A percentile compares a stretch with the other conserved stretches of the same genome.
phyloP scores from a whole-genome alignment of 2,888 invertebrate genomes.

The Drosophila kokeensis region DNA sequence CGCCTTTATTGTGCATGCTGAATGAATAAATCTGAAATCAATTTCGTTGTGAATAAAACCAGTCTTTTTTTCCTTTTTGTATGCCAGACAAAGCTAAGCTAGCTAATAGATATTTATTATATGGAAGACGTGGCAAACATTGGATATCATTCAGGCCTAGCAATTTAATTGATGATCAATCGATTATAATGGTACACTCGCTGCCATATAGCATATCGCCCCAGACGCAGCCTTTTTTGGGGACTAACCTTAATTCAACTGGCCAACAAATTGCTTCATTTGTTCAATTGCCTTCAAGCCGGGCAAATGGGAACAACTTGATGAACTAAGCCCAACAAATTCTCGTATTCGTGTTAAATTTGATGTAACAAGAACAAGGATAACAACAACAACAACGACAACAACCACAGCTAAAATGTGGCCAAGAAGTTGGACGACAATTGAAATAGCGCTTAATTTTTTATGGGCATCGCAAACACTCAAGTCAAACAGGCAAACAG shows the following conservation, averaged over 20 bases:
- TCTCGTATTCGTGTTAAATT: conserved; percentile 63
- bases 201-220: background rate
- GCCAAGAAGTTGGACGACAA: conserved; percentile 57
- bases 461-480: conserved; percentile 78
- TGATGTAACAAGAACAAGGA: conserved; percentile 51
- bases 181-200: background rate
- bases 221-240: background rate
- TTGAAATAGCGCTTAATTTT: conserved; percentile 79
- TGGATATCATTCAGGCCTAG: background rate
- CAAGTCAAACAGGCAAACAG: conserved; percentile 71
- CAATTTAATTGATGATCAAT: conserved; percentile 19
- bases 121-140: background rate
- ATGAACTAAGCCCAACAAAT: conserved; percentile 54
- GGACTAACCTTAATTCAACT: conserved; percentile 26
- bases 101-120: background rate
- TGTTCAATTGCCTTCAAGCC: conserved; percentile 38
- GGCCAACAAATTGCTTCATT: conserved; percentile 75
- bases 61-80: background rate
- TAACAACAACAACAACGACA: conserved; percentile 26
- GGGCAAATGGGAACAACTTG: conserved; percentile 23
- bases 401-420: conserved; percentile 18
- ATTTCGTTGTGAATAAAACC: background rate
- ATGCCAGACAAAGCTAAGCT: background rate
- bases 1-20: conserved; percentile 15
- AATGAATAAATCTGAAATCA: conserved; percentile 25